Evolutionary conservation across 2,797 vertebrate genomes (phyloP).

Genomic region (Eutrigla gurnardus): DNA sequence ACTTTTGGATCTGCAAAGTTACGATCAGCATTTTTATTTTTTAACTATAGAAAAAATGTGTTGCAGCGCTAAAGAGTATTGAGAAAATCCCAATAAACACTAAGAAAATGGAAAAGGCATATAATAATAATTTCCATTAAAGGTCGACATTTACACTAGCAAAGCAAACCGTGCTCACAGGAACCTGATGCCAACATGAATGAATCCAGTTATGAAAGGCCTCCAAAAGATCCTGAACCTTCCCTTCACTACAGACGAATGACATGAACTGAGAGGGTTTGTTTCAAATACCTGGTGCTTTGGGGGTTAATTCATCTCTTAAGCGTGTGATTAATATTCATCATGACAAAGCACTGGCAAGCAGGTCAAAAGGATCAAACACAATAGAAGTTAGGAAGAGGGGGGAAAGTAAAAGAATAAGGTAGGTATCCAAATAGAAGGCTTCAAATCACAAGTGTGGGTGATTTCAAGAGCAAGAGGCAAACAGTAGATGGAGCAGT

Average conservation of each 20-base stretch:
- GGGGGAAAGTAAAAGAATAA: conserved; percentile 56
- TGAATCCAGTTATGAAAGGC: conserved; percentile 23
- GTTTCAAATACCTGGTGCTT: conserved; percentile 84
- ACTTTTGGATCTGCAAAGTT: not conserved
- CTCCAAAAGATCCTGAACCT: conserved; percentile 54
- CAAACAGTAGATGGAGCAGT: conserved; percentile 41
- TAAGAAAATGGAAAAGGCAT: not conserved
- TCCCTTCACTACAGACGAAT: conserved; percentile 40
- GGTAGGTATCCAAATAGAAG: conserved; percentile 62
- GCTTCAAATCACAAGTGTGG: conserved; percentile 51
- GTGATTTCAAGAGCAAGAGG: conserved; percentile 55
- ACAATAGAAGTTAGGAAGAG: conserved; percentile 80
- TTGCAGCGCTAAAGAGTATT: not conserved
- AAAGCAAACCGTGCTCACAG: not conserved
- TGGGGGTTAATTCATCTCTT: conserved; percentile 84
- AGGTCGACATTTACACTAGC: not conserved
- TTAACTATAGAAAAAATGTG: not conserved
- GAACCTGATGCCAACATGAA: not conserved
- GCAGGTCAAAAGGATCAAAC: conserved; percentile 81
- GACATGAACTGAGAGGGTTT: conserved; percentile 38
- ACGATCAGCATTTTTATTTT: not conserved
- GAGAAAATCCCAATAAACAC: not conserved
- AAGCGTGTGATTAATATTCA: conserved; percentile 82
- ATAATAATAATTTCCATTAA: not conserved
- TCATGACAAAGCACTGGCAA: conserved; percentile 85